Conservation (phyloP, 2,888 invertebrate genomes). For the Epiperipatus broadwayi region DNA sequence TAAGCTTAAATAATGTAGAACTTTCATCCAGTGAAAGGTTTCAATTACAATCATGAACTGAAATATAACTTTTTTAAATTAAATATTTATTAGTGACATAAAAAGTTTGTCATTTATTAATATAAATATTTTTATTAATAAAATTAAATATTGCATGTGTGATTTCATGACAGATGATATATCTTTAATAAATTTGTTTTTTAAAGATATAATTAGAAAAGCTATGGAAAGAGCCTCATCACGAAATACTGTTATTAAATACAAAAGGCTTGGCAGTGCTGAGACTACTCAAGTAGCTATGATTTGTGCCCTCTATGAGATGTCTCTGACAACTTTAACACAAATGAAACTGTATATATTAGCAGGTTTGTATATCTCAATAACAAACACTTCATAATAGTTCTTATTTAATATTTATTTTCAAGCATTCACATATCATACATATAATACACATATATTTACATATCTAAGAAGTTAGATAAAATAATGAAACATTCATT, state of each 20-base stretch:
- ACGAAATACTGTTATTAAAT: slow-evolving; percentile 19
- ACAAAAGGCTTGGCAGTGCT: slow-evolving; percentile 43
- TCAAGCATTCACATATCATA: too few species aligned
- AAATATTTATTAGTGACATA: neutral
- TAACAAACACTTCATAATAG: too few species aligned
- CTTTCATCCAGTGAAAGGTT: too few species aligned
- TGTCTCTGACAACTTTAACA: slow-evolving; percentile 65
- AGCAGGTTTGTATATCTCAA: slow-evolving; percentile 41
- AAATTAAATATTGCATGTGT: too few species aligned
- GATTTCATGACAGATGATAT: too few species aligned
- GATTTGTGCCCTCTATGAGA: slow-evolving; percentile 78
- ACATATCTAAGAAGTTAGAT: too few species aligned
- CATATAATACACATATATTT: too few species aligned
- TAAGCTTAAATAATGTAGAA: too few species aligned
- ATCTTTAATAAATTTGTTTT: too few species aligned
- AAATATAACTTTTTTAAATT: slow-evolving; percentile 5
- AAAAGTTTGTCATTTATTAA: slow-evolving; percentile 4
- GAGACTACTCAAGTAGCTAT: slow-evolving; percentile 62
- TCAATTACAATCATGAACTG: too few species aligned
- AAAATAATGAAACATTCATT: too few species aligned
- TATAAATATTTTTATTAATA: slow-evolving; percentile 1
- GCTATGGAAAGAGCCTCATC: slow-evolving; percentile 28
- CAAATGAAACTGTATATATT: slow-evolving; percentile 79
- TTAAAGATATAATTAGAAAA: slow-evolving; percentile 29
- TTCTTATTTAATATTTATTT: too few species aligned